These are phyloP conservation scores for Plebejus anna DNA, from an alignment of 2,888 invertebrate genomes.

Conservation along the genomic window DNA sequence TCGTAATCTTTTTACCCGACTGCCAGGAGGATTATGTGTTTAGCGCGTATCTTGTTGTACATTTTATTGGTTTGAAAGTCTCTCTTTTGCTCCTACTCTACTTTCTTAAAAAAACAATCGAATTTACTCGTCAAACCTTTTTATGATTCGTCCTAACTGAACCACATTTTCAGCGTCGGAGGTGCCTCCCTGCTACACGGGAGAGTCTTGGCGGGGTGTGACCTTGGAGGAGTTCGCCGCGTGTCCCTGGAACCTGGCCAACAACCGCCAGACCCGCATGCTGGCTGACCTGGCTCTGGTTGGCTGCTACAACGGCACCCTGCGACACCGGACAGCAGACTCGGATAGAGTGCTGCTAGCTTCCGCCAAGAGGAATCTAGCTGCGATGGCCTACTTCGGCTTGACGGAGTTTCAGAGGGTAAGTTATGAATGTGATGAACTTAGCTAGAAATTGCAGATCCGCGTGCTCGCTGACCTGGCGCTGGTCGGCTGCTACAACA, in stretches of 20 bases:
- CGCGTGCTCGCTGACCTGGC: conserved; percentile 98
- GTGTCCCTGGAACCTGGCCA: conserved; percentile 96
- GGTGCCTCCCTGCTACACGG: conserved; percentile 89
- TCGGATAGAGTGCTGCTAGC: conserved; percentile 92
- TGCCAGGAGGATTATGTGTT: too few species aligned
- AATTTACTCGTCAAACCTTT: background rate
- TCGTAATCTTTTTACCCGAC: too few species aligned
- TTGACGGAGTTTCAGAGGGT: conserved; percentile 97
- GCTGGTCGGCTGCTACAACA: conserved; percentile 97
- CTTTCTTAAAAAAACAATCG: too few species aligned
- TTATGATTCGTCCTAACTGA: background rate
- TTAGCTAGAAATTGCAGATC: conserved; percentile 98
- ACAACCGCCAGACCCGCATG: conserved; percentile 98
- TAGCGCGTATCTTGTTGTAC: too few species aligned
- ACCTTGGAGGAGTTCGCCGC: conserved; percentile 93
- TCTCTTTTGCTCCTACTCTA: background rate
- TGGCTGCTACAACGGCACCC: conserved; percentile 95
- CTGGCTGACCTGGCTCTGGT: conserved; percentile 96
- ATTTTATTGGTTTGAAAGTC: background rate
- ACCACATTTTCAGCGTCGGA: conserved; percentile 78
- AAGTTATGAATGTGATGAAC: conserved; percentile 6
- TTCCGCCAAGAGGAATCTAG: conserved; percentile 96
- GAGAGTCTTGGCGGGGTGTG: conserved; percentile 93
- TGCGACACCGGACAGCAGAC: conserved; percentile 84
- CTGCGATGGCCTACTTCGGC: conserved; percentile 98